Evolutionary conservation across 2,113 vertebrate species (phyloP).

Genomic region (Artemisiospiza belli): DNA sequence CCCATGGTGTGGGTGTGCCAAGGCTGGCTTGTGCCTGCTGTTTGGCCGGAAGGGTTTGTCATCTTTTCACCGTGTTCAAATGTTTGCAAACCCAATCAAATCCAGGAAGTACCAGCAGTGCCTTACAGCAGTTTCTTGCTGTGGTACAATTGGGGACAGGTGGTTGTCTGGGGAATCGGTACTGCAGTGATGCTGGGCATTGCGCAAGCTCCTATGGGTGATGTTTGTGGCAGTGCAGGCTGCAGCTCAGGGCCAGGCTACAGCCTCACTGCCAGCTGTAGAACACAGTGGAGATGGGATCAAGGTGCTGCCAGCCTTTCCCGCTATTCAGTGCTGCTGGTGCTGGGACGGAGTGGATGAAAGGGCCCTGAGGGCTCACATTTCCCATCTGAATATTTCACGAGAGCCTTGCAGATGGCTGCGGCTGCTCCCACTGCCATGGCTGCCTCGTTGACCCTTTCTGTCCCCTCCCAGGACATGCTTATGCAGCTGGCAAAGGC

Average conservation of each 20-base stretch:
- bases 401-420: rapidly evolving
- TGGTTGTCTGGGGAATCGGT: not conserved
- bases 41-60: not conserved
- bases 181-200: not conserved
- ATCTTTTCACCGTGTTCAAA: not conserved
- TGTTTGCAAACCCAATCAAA: not conserved
- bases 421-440: rapidly evolving
- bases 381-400: conserved; percentile 19
- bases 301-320: not conserved
- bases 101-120: not conserved
- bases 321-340: not conserved
- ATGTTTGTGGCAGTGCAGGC: rapidly evolving
- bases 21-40: not conserved
- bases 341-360: not conserved
- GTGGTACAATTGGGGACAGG: rapidly evolving
- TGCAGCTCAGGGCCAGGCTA: not conserved
- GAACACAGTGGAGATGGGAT: not conserved
- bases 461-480: conserved; percentile 81
- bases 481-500: conserved; percentile 96
- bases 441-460: not conserved
- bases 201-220: rapidly evolving
- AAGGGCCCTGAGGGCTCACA: not conserved
- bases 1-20: not conserved
- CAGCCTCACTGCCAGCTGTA: not conserved
- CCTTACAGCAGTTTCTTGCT: not conserved